Percentiles rank a stretch among this genome's conserved stretches.
Evolutionary conservation across 2,113 vertebrate genomes (phyloP).

Genomic region (Eleginops maclovinus): DNA sequence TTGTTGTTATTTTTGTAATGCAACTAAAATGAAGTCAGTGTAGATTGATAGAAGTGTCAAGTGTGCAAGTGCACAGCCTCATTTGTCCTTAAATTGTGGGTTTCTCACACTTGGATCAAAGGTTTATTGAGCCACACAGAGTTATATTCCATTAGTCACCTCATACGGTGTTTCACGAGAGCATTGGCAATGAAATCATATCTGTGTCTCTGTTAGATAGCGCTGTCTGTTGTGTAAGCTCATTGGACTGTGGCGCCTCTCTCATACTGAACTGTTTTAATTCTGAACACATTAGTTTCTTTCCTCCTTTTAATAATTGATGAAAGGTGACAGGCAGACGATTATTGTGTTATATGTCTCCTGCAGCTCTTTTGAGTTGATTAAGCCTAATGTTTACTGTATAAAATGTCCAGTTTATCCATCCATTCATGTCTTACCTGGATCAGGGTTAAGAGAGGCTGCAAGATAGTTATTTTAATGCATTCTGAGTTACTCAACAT

Average conservation of each 20-base stretch:
- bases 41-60: slow-evolving; percentile 16
- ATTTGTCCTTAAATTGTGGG: slow-evolving; percentile 19
- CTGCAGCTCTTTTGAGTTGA: too few relatives aligned
- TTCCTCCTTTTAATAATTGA: not conserved
- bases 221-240: not conserved
- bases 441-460: too few relatives aligned
- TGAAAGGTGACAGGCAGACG: not conserved
- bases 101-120: slow-evolving; percentile 27
- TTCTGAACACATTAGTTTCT: not conserved
- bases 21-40: slow-evolving; percentile 27
- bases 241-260: not conserved
- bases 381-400: too few relatives aligned
- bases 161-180: slow-evolving; percentile 32
- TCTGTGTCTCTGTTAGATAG: not conserved
- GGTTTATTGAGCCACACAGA: not conserved
- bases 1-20: not conserved
- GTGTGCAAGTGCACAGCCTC: slow-evolving; percentile 15
- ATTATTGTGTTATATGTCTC: too few relatives aligned
- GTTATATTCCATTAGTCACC: slow-evolving; percentile 16
- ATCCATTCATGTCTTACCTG: too few relatives aligned
- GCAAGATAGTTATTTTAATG: too few relatives aligned
- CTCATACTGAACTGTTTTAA: not conserved
- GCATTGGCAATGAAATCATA: slow-evolving; percentile 9
- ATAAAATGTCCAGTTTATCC: too few relatives aligned
- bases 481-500: too few relatives aligned